phyloP scores from a whole-genome alignment of 30 jellyfish, hydroid and myxozoan genomes.

The Pseudorhiza aurosa region DNA sequence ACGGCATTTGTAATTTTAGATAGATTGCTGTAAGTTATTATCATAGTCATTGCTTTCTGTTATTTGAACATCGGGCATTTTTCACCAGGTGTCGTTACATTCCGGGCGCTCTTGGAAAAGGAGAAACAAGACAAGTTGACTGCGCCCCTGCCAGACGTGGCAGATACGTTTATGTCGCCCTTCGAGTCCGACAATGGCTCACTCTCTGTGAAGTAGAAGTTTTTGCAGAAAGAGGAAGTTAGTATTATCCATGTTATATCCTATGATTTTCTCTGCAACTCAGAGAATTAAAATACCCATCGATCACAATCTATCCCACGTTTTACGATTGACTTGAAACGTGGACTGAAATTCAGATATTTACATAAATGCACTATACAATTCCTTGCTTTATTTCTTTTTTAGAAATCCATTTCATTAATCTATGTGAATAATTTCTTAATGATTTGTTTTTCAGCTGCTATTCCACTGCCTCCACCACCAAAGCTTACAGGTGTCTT shows the following conservation, averaged over 20 bases:
- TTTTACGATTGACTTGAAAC: no score
- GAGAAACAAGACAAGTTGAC: constrained; percentile 28
- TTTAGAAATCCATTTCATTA: not conserved
- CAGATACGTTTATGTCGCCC: constrained; percentile 30
- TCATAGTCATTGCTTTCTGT: no score
- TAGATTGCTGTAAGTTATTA: no score
- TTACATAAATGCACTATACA: no score
- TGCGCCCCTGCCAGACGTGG: constrained; percentile 29
- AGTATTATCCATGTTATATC: no score
- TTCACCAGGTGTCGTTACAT: constrained; percentile 22
- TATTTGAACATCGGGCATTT: no score
- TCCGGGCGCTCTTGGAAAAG: constrained; percentile 48
- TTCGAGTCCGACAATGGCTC: constrained; percentile 38
- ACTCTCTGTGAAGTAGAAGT: constrained; percentile 67
- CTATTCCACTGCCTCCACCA: constrained; percentile 18
- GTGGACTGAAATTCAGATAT: no score
- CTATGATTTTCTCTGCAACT: no score
- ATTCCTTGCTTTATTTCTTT: no score
- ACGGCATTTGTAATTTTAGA: no score
- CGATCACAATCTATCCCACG: no score
- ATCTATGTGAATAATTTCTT: not conserved
- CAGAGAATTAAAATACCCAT: no score
- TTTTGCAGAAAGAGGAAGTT: constrained; percentile 17
- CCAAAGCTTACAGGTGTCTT: constrained; percentile 46
- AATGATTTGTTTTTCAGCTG: constrained; percentile 3